Evolutionary conservation across 2,888 invertebrate species (phyloP).

Genomic region (Leucania comma): DNA sequence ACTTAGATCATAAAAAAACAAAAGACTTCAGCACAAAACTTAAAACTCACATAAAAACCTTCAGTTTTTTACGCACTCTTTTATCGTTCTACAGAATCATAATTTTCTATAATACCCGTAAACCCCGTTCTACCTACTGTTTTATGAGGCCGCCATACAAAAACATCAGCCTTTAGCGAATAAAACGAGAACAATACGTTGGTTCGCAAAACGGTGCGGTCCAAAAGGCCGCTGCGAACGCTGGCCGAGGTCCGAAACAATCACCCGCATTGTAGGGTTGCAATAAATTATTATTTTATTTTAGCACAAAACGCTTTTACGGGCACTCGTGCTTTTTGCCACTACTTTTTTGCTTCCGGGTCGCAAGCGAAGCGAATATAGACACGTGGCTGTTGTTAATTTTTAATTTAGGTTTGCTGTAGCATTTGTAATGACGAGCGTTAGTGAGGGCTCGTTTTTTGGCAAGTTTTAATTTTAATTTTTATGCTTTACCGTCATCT

Average conservation of each 20-base stretch:
- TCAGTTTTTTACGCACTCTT: neutral
- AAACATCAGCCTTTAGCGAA: slow-evolving; percentile 60
- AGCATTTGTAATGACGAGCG: slow-evolving; percentile 42
- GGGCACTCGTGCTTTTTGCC: slow-evolving; percentile 84
- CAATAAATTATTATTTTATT: slow-evolving; percentile 86
- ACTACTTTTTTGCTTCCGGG: slow-evolving; percentile 81
- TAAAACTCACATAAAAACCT: neutral
- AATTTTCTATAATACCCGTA: slow-evolving; percentile 4
- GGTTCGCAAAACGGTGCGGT: slow-evolving; percentile 73
- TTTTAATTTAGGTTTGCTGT: slow-evolving; percentile 59
- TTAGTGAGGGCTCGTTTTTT: slow-evolving; percentile 29
- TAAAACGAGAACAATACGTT: slow-evolving; percentile 70
- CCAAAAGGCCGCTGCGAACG: slow-evolving; percentile 42
- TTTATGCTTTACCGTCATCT: slow-evolving; percentile 10
- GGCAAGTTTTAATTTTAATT: slow-evolving; percentile 21
- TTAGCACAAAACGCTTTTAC: slow-evolving; percentile 77
- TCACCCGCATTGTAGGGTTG: slow-evolving; percentile 70
- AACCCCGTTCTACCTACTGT: slow-evolving; percentile 14
- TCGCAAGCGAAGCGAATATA: slow-evolving; percentile 74
- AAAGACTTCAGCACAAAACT: neutral
- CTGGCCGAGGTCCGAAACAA: slow-evolving; percentile 68
- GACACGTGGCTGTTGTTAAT: slow-evolving; percentile 84
- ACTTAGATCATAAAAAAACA: neutral
- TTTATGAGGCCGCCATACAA: slow-evolving; percentile 23
- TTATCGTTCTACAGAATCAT: neutral